A percentile compares a stretch with the other conserved stretches of the same genome.
Evolutionary conservation across 2,113 vertebrate species (phyloP).

Genomic region (Petroica traversi): DNA sequence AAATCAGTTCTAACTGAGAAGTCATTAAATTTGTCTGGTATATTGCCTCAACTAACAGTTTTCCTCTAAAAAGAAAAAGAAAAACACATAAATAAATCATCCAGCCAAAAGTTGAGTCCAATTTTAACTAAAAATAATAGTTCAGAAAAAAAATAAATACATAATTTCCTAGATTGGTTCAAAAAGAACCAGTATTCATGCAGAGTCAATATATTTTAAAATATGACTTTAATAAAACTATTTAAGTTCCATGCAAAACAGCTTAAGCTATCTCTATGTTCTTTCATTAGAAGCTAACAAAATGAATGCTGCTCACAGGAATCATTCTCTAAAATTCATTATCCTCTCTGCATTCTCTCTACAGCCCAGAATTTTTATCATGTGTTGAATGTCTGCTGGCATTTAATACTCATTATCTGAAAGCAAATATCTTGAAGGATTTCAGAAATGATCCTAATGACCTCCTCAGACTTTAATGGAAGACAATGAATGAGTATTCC

Average conservation of each 20-base stretch:
- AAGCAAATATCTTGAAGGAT: neutral
- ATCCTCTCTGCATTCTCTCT: neutral
- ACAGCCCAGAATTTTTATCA: neutral
- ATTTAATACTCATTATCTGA: conserved; percentile 19
- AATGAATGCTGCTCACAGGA: neutral
- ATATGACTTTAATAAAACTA: neutral
- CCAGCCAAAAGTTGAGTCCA: neutral
- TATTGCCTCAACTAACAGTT: neutral
- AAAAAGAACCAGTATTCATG: neutral
- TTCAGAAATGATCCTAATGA: neutral
- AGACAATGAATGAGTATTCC: neutral
- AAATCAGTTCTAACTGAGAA: neutral
- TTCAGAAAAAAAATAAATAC: neutral
- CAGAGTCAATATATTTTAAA: neutral
- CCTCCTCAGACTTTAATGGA: neutral
- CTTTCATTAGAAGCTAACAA: neutral
- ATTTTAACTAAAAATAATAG: neutral
- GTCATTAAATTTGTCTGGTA: neutral
- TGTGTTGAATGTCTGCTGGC: neutral
- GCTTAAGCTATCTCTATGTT: neutral
- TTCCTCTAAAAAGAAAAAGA: neutral
- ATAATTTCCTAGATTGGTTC: neutral
- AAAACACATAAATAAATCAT: neutral
- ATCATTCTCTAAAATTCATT: neutral
- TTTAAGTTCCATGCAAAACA: neutral